These are phyloP conservation scores for Platyscapa corneri DNA, from an alignment of 1,140 invertebrate species.

Conservation along the genomic window DNA sequence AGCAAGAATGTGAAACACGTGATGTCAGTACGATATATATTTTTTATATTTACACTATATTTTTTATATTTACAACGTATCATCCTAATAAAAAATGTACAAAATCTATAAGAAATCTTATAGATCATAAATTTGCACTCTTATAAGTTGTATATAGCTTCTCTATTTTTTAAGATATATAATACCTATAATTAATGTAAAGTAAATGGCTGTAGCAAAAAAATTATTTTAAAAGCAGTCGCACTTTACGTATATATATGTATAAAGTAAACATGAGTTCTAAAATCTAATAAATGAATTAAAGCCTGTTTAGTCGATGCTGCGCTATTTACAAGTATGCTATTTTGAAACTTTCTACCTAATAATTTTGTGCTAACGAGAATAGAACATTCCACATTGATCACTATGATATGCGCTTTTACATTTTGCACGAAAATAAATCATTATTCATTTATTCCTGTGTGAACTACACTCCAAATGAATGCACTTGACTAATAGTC, in stretches of 20 bases:
- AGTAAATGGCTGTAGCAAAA: slow-evolving; percentile 49
- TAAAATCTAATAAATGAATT: slow-evolving; percentile 57
- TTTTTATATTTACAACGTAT: slow-evolving; percentile 57
- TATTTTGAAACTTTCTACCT: slow-evolving; percentile 41
- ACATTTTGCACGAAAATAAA: slow-evolving; percentile 37
- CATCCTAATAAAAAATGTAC: slow-evolving; percentile 67
- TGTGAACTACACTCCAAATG: slow-evolving; percentile 6
- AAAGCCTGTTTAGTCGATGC: slow-evolving; percentile 35
- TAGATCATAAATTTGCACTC: slow-evolving; percentile 48
- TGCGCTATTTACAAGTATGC: slow-evolving; percentile 45
- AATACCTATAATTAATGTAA: slow-evolving; percentile 49
- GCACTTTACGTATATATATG: slow-evolving; percentile 51
- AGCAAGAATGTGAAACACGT: slow-evolving; percentile 40
- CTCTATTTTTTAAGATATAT: slow-evolving; percentile 48
- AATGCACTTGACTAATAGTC: slow-evolving; percentile 35
- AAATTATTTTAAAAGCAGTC: slow-evolving; percentile 49
- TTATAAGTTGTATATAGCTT: slow-evolving; percentile 52
- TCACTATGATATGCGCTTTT: slow-evolving; percentile 41
- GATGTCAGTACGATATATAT: slow-evolving; percentile 48
- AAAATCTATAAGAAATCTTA: slow-evolving; percentile 65
- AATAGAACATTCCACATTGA: slow-evolving; percentile 34
- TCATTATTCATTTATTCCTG: slow-evolving; percentile 11
- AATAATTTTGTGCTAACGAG: slow-evolving; percentile 36
- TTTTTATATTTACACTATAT: slow-evolving; percentile 53
- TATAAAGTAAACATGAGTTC: slow-evolving; percentile 42